Conservation (phyloP, 1,140 invertebrate species). For the Drosophila insularis region DNA sequence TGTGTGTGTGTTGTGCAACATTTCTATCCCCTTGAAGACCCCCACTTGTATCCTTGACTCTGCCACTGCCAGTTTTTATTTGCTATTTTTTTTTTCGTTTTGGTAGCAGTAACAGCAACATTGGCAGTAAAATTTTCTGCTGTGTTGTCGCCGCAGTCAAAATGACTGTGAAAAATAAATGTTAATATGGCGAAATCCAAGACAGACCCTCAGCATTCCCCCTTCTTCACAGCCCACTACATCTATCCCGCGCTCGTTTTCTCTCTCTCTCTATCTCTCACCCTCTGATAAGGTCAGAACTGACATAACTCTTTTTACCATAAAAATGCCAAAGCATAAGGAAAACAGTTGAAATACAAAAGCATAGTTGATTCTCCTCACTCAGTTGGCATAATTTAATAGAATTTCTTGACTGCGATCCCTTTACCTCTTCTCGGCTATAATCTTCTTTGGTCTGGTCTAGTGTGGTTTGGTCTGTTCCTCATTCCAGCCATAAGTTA, state of each 20-base stretch:
- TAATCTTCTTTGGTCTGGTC: not conserved
- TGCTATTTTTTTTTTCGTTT: conserved; percentile 35
- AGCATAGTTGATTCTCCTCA: not conserved
- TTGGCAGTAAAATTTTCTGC: conserved; percentile 62
- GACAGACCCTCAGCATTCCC: conserved; percentile 2
- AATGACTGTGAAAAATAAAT: conserved; percentile 75
- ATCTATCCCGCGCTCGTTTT: not conserved
- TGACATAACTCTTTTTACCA: conserved; percentile 36
- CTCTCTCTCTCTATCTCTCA: not conserved
- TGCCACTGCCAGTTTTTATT: conserved; percentile 50
- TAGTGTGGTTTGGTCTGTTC: not conserved
- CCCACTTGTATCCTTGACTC: not conserved
- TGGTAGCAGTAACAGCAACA: conserved; percentile 36
- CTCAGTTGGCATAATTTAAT: conserved; percentile 48
- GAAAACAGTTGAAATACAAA: conserved; percentile 5
- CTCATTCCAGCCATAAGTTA: conserved; percentile 44
- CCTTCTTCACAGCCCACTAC: not conserved
- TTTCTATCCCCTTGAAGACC: not conserved
- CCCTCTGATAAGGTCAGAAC: not conserved
- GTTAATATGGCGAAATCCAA: conserved; percentile 65
- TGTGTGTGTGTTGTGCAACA: conserved; percentile 39
- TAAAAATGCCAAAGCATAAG: conserved; percentile 25
- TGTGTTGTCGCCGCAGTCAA: conserved; percentile 69
- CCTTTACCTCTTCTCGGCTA: not conserved
- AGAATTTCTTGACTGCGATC: not conserved